Percentiles rank a stretch among this genome's conserved stretches.
Conservation (phyloP, 92 coral and sea anemone species). For the Paragorgia papillata region DNA sequence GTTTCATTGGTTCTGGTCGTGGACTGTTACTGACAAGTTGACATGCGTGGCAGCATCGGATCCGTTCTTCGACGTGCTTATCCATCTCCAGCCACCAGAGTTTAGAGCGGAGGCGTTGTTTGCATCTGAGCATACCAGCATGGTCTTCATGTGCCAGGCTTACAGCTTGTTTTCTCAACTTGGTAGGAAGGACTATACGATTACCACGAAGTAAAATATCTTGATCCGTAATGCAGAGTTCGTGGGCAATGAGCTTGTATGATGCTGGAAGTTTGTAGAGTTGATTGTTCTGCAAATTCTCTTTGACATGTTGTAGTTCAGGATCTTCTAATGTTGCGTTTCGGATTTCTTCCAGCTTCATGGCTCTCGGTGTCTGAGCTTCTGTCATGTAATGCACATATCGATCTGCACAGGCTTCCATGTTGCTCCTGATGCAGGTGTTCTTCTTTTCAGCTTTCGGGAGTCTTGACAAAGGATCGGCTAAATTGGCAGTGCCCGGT, state of each 20-base stretch:
- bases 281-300: conserved; percentile 34
- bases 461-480: no score
- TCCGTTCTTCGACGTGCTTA: conserved; percentile 48
- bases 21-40: no score
- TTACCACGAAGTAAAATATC: conserved; percentile 52
- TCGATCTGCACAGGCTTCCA: no score
- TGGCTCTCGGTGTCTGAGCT: conserved; percentile 50
- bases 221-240: conserved; percentile 60
- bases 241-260: conserved; percentile 48
- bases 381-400: conserved; percentile 15
- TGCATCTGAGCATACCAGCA: conserved; percentile 55
- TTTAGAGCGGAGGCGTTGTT: conserved; percentile 51
- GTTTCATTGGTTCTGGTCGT: no score
- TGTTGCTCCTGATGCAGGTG: no score
- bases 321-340: conserved; percentile 47
- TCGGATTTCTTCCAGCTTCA: conserved; percentile 45
- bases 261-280: conserved; percentile 32
- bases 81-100: conserved; percentile 58
- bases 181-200: conserved; percentile 49
- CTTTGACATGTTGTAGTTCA: conserved; percentile 36
- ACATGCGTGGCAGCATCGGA: no score
- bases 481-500: no score
- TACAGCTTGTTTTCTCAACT: conserved; percentile 47
- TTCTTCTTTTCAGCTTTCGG: no score
- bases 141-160: conserved; percentile 52